Conservation (phyloP, 2,797 vertebrate genomes). For the Typhlichthys subterraneus region DNA sequence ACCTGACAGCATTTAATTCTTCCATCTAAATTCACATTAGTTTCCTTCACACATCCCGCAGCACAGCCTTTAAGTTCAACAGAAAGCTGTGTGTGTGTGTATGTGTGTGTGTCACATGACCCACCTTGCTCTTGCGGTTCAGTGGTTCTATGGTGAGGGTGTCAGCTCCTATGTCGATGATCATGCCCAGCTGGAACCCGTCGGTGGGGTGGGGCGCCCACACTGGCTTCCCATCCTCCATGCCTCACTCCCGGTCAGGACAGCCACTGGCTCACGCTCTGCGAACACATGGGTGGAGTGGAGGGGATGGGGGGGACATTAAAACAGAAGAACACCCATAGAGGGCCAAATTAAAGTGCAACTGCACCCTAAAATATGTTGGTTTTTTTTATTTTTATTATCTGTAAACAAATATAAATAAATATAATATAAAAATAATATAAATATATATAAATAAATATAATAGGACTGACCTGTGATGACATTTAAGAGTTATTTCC, state of each 20-base stretch:
- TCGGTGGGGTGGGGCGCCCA: slow-evolving; percentile 97
- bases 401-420: too few species aligned
- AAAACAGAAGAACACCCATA: neutral
- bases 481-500: too few species aligned
- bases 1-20: neutral
- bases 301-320: neutral
- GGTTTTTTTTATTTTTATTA: too few species aligned
- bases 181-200: slow-evolving; percentile 96
- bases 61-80: slow-evolving; percentile 4
- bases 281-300: slow-evolving; percentile 19
- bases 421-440: too few species aligned
- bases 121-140: slow-evolving; percentile 91
- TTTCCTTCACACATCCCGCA: neutral
- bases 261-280: slow-evolving; percentile 63
- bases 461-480: too few species aligned
- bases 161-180: slow-evolving; percentile 94
- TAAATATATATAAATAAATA: too few species aligned
- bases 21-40: neutral
- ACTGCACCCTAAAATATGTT: too few species aligned
- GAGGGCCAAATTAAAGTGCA: too few species aligned
- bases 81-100: neutral
- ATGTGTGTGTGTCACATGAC: slow-evolving; percentile 41
- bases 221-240: slow-evolving; percentile 99
- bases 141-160: slow-evolving; percentile 92
- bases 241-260: slow-evolving; percentile 70